Evolutionary conservation across 2,888 invertebrate genomes (phyloP).

Genomic region (Aphidius colemani): DNA sequence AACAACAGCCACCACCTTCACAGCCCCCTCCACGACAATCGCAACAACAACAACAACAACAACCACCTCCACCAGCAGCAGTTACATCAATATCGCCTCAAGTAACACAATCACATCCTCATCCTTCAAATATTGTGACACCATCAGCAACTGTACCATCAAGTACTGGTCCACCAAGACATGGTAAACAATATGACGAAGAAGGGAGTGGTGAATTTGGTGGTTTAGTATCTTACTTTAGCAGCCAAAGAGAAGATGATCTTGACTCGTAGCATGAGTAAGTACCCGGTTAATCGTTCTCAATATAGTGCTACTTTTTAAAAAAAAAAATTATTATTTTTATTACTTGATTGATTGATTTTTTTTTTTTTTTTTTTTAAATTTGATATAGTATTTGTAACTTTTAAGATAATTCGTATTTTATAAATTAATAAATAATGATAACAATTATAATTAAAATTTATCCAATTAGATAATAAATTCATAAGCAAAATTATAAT

Average conservation of each 20-base stretch:
- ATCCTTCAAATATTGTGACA: conserved; percentile 6
- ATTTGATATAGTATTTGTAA: too few relatives aligned
- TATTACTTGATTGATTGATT: background rate
- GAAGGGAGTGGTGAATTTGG: conserved; percentile 79
- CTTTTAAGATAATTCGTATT: too few relatives aligned
- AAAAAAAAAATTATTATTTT: conserved; percentile 18
- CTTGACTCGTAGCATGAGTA: conserved; percentile 74
- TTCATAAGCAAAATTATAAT: background rate
- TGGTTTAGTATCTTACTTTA: conserved; percentile 89
- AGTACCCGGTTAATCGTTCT: conserved; percentile 48
- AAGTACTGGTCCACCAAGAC: conserved; percentile 37
- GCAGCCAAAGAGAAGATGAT: conserved; percentile 87
- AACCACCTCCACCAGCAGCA: conserved; percentile 26
- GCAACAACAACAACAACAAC: conserved; percentile 11
- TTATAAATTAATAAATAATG: too few relatives aligned
- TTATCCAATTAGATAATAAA: too few relatives aligned
- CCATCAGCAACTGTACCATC: too few relatives aligned
- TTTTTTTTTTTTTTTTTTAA: background rate
- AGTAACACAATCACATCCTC: conserved; percentile 13
- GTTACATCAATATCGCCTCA: background rate
- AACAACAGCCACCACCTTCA: conserved; percentile 25
- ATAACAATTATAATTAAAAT: too few relatives aligned
- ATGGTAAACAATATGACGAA: conserved; percentile 60
- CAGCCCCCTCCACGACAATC: conserved; percentile 25
- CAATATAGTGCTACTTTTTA: background rate